A percentile compares a stretch with the other conserved stretches of the same genome.
Evolutionary conservation across 92 coral and sea anemone species (phyloP).

Genomic region (Palythoa grandiflora): DNA sequence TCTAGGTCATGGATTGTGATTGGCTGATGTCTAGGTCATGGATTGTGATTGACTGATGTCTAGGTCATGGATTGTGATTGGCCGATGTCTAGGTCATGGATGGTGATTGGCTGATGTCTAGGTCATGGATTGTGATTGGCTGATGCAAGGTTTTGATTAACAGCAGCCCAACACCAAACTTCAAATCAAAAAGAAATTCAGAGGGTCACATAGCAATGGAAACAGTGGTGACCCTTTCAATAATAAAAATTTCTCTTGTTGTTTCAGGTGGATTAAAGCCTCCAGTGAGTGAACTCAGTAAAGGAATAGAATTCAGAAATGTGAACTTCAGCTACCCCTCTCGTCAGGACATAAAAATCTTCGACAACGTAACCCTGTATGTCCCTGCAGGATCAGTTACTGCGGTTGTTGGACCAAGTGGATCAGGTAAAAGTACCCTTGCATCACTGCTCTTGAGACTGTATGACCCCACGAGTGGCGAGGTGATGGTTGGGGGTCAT

Average conservation of each 20-base stretch:
- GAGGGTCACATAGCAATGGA: too few species aligned
- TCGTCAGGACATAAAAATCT: conserved; percentile 82
- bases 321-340: conserved; percentile 91
- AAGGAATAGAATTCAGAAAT: conserved; percentile 82
- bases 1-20: too few species aligned
- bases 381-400: conserved; percentile 92
- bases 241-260: background rate
- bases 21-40: too few species aligned
- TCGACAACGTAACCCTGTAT: conserved; percentile 72
- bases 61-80: too few species aligned
- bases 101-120: too few species aligned
- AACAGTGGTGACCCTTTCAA: background rate
- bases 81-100: too few species aligned
- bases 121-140: too few species aligned
- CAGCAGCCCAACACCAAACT: too few species aligned
- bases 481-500: conserved; percentile 84
- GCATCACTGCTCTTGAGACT: conserved; percentile 85
- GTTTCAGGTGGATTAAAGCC: conserved; percentile 78
- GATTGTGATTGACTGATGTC: too few species aligned
- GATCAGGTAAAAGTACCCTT: conserved; percentile 98
- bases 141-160: too few species aligned
- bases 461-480: conserved; percentile 89
- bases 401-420: conserved; percentile 98
- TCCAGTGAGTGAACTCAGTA: conserved; percentile 64
- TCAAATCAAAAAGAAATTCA: too few species aligned